Conservation (phyloP, 1,140 invertebrate species). For the Anastrepha obliqua region DNA sequence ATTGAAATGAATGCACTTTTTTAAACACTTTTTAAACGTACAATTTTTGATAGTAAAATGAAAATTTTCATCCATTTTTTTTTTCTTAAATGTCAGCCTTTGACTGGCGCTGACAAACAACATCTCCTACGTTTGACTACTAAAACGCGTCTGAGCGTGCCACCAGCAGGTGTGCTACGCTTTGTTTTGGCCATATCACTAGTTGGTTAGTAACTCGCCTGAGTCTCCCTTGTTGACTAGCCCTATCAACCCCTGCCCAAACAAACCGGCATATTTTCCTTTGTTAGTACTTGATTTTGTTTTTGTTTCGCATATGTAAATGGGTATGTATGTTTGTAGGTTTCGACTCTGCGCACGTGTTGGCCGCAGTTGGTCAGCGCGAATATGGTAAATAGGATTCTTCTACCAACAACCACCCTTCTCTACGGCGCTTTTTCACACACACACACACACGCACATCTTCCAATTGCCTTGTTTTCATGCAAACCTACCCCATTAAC, state of each 20-base stretch:
- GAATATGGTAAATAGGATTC: neutral
- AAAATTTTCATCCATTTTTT: neutral
- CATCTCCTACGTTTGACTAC: neutral
- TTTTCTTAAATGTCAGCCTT: neutral
- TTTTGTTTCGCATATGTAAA: neutral
- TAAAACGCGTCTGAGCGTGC: neutral
- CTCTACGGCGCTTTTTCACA: neutral
- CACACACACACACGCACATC: neutral
- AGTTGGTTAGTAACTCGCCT: slow-evolving; percentile 21
- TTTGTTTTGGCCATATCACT: slow-evolving; percentile 56
- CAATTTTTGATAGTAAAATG: neutral
- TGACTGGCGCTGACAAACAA: neutral
- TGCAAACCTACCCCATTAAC: neutral
- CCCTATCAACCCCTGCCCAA: neutral
- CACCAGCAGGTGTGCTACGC: neutral
- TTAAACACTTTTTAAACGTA: neutral
- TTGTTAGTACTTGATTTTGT: neutral
- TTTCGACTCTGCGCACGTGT: slow-evolving; percentile 1
- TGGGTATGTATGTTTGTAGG: neutral
- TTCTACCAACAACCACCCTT: neutral
- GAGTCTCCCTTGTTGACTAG: slow-evolving; percentile 11
- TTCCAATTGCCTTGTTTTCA: neutral
- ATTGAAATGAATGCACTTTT: neutral
- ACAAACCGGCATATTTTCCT: neutral
- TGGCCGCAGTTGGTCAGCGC: slow-evolving; percentile 11